Evolutionary conservation across 1,140 invertebrate species (phyloP).

Genomic region (Manduca sexta): DNA sequence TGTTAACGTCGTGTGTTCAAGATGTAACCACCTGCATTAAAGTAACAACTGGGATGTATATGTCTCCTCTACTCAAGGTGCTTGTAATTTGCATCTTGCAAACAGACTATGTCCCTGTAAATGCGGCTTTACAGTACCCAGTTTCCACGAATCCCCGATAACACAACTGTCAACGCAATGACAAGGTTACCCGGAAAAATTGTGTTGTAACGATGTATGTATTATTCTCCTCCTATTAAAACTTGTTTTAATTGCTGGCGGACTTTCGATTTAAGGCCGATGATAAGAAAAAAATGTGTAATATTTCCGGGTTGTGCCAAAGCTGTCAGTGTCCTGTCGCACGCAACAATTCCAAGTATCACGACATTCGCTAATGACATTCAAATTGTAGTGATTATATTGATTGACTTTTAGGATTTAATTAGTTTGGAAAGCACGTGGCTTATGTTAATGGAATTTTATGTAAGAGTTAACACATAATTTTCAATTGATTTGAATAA

Average conservation of each 20-base stretch:
- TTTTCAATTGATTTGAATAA: no score
- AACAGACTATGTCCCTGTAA: no score
- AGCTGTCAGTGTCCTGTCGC: background rate
- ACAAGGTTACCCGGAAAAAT: slow-evolving; percentile 28
- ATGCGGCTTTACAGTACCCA: background rate
- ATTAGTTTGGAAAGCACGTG: background rate
- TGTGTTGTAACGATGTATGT: slow-evolving; percentile 7
- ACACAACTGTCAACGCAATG: slow-evolving; percentile 18
- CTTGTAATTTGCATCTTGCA: no score
- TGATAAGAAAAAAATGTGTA: slow-evolving; percentile 16
- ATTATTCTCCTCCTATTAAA: slow-evolving; percentile 16
- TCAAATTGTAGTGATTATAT: background rate
- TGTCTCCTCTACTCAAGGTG: no score
- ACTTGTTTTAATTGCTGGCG: slow-evolving; percentile 20
- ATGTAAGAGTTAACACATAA: no score
- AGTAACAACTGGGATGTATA: no score
- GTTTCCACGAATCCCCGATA: slow-evolving; percentile 1
- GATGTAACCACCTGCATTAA: no score
- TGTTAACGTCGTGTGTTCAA: no score
- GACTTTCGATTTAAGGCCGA: slow-evolving; percentile 26
- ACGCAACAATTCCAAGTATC: background rate
- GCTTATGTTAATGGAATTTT: background rate
- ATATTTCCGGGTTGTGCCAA: slow-evolving; percentile 18
- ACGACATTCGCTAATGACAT: slow-evolving; percentile 2
- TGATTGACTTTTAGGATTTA: background rate